phyloP scores from a whole-genome alignment of 2,797 vertebrate species.

The Thaleichthys pacificus region DNA sequence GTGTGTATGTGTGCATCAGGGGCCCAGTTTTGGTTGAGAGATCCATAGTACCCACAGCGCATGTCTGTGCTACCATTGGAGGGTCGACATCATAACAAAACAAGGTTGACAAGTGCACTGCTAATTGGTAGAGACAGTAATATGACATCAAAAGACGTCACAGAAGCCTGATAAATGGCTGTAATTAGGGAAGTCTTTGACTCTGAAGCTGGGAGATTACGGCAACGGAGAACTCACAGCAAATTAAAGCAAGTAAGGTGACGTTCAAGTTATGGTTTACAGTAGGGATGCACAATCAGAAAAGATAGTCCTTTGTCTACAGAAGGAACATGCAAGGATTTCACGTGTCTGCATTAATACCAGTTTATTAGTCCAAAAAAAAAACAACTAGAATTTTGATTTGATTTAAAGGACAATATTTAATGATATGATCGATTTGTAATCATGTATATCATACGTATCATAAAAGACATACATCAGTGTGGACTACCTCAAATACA shows the following conservation, averaged over 20 bases:
- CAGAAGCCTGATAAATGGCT: constrained; percentile 79
- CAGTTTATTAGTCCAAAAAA: too few species aligned
- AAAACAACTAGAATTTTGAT: too few species aligned
- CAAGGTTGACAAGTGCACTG: constrained; percentile 72
- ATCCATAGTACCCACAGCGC: constrained; percentile 16
- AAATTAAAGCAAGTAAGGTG: constrained; percentile 42
- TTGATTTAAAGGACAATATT: too few species aligned
- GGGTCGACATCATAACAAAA: constrained; percentile 50
- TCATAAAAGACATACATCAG: too few species aligned
- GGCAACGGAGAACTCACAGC: constrained; percentile 52
- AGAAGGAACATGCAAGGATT: too few species aligned
- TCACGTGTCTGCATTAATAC: too few species aligned
- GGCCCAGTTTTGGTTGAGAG: neutral
- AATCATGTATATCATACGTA: too few species aligned
- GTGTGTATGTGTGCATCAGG: neutral
- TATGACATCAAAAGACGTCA: constrained; percentile 89
- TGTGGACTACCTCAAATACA: too few species aligned
- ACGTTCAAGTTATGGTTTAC: constrained; percentile 22
- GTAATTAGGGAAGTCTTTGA: constrained; percentile 81
- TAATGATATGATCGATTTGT: too few species aligned
- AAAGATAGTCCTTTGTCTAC: too few species aligned
- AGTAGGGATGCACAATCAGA: neutral
- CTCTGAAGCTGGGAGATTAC: constrained; percentile 67
- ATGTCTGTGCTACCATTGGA: constrained; percentile 23
- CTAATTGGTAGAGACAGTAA: constrained; percentile 82